Evolutionary conservation across 2,797 vertebrate genomes (phyloP), one percentile per base, ranked within the genome.

Genomic region (Chaetodon trifasciatus): DNA sequence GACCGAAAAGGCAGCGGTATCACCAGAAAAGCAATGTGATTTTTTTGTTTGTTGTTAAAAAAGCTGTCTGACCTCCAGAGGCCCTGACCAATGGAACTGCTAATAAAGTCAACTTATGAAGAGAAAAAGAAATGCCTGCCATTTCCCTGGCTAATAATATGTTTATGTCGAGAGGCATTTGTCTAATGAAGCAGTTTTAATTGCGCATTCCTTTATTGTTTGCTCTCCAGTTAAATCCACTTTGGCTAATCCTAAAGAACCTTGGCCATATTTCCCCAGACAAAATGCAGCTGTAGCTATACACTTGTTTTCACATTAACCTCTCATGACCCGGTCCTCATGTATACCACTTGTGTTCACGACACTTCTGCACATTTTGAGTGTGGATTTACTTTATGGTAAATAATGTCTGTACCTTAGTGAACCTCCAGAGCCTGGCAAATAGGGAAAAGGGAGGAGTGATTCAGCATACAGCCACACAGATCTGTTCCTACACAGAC

Each of bases 171-270:
- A 90, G 79, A 91, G 81, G 86, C 65, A 62, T 88, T 90, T 87
- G 84, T 88, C 80, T 91, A 92, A 91, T 93, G 86, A 93, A 91
- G 87, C 86, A 49, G 64, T 88, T 94, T 91, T 92, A 93, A 93
- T 93, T 91, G 89, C 57, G 8, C 70, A 42, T 88, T 81, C 47
- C 71, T 63, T 89, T 88, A 86, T 91, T 93, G 89, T 93, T 91
- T 89, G 71, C 83, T 86, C 84, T 88, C 73, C 74, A 83, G 86
- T 88, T 90, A 92, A 95, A 94, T 93, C 92, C 86, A 90, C 89
- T 92, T 89, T 87, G 79, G 73, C 85, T 94, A 93, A 95, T 95
- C 90, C 89, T 83, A 76, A 86, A 90, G 84, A 93, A 90, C 88
- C 84, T 73, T 83, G 84, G 71, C 67, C 61, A 85, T 86, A 92